Evolutionary conservation across 64 coral and sea anemone species (phyloP).

Genomic region (Stylophora pistillata): DNA sequence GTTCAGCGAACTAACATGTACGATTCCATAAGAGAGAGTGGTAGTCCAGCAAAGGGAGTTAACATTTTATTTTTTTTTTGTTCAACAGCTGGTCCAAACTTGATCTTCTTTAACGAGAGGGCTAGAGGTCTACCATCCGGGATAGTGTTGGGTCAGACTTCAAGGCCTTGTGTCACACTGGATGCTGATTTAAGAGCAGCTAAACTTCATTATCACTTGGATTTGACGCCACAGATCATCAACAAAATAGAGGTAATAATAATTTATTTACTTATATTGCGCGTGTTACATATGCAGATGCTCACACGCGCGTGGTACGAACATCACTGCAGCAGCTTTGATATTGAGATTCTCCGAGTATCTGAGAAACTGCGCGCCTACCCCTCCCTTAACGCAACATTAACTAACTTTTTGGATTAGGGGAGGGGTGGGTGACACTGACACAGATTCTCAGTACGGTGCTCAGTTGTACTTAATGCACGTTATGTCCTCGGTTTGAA

Average conservation of each 20-base stretch:
- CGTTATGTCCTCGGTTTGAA: not conserved
- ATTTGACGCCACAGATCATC: slow-evolving; percentile 30
- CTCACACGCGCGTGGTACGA: too few relatives aligned
- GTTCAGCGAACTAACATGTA: too few relatives aligned
- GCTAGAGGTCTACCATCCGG: slow-evolving; percentile 74
- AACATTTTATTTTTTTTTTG: not conserved
- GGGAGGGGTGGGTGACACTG: too few relatives aligned
- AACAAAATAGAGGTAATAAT: slow-evolving; percentile 70
- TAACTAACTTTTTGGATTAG: too few relatives aligned
- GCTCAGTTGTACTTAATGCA: not conserved
- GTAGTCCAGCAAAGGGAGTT: too few relatives aligned
- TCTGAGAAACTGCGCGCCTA: too few relatives aligned
- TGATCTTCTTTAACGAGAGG: slow-evolving; percentile 86
- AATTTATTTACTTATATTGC: too few relatives aligned
- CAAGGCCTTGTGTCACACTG: slow-evolving; percentile 53
- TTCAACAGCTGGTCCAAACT: slow-evolving; percentile 62
- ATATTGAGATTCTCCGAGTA: too few relatives aligned
- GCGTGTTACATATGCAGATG: too few relatives aligned
- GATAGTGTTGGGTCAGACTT: slow-evolving; percentile 64
- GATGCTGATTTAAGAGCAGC: slow-evolving; percentile 54
- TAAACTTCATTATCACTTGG: slow-evolving; percentile 50
- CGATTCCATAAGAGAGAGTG: not conserved
- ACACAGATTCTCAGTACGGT: too few relatives aligned
- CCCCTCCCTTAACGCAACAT: too few relatives aligned
- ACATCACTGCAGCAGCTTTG: too few relatives aligned